These are phyloP conservation scores for Neotragus moschatus DNA, from an alignment of 2,113 vertebrate species.

Conservation along the genomic window DNA sequence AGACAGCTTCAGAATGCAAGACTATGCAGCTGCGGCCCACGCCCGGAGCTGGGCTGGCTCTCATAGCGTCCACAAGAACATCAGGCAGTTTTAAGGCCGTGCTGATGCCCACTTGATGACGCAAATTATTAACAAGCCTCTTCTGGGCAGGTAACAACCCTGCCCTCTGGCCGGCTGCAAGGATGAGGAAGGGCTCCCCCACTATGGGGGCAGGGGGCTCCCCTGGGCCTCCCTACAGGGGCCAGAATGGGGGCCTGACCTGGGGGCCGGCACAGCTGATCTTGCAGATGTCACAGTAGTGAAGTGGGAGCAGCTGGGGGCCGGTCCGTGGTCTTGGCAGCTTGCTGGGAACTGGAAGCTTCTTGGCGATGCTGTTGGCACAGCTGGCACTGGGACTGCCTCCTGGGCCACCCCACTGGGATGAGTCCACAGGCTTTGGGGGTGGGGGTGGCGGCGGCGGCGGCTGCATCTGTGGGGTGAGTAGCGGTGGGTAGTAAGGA, in stretches of 20 bases:
- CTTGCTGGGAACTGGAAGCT: constrained; percentile 78
- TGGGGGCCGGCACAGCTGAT: constrained; percentile 90
- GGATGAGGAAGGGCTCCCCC: neutral
- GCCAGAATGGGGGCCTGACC: constrained; percentile 70
- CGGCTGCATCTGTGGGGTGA: constrained; percentile 11
- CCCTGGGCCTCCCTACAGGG: neutral
- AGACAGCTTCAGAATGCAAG: neutral
- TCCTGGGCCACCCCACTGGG: constrained; percentile 79
- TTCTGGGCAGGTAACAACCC: accelerated
- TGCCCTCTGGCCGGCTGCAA: neutral
- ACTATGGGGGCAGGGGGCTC: neutral
- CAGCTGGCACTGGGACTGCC: constrained; percentile 68
- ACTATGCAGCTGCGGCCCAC: neutral
- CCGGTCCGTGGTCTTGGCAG: constrained; percentile 80
- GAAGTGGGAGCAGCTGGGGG: constrained; percentile 83
- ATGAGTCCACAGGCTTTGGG: constrained; percentile 69
- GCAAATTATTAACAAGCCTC: neutral
- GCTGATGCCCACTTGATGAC: accelerated
- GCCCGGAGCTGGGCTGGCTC: neutral
- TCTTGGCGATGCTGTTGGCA: constrained; percentile 69
- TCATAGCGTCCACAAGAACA: neutral
- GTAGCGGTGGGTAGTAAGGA: constrained; percentile 75
- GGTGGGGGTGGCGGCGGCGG: neutral
- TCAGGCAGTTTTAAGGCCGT: neutral
- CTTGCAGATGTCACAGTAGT: constrained; percentile 90